Base-by-base conservation (phyloP, 53 echinoderm and acorn worm genomes). In the Mesocentrotus franciscanus region DNA sequence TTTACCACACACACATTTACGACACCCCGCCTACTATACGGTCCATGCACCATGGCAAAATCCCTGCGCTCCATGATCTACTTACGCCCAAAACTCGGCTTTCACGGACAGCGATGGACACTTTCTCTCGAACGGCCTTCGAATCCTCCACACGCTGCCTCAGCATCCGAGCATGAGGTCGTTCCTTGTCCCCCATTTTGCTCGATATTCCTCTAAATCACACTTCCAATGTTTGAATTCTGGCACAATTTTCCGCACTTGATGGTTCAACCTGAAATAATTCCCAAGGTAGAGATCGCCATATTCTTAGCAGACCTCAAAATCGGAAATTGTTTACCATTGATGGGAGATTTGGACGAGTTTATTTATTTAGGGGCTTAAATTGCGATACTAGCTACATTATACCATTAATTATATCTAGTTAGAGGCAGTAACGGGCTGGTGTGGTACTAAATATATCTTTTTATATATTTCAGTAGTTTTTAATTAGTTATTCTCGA, bases 91-190 rank as follows among this genome's bases (percentile, higher is more conserved):
- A 95, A 90, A 91, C 76, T 95, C 90, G 59, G 83, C 98, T 99
- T 95, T 98, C 98, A 10, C 99, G 97, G 8, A 99, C 99, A 26
- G 98, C 99, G 26, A 96, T 66, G 29, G 98, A 98, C 22, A 99
- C 99, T 78, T 96, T 98, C 92, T 99, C 97, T 85, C 99, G 95
- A 26, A 98, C 98, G n/a, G 94, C 97, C 61, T 95, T 95, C 29
- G 96, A 78, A 66, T 94, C 95, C 61, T 92, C 96, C 58, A 61
- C 76, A 32, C 90, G 93, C 85, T 74, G 92, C 30, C 95, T 79
- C 71, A 95, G 95, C 94, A 97, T 96, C 94, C 96, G 95, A 30
- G 87, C 97, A 95, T 97, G 97, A 78, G 97, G 92, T 68, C 97
- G 59, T 79, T 96, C 96, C 90, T 87, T 95, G 75, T 85, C 85